phyloP scores from a whole-genome alignment of 2,888 invertebrate genomes.

The Mesorhabditis belari region DNA sequence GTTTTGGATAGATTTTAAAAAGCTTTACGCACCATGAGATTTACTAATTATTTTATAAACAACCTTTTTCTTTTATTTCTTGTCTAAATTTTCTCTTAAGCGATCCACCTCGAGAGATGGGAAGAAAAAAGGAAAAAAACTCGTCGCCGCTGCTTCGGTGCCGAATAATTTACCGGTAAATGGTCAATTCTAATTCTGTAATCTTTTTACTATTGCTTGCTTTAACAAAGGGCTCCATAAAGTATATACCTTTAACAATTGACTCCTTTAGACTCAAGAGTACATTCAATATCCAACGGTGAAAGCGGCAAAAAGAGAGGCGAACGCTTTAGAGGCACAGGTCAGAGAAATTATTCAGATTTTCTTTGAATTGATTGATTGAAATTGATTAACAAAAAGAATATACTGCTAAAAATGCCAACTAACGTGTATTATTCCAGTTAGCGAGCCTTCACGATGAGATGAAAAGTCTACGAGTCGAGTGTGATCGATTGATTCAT shows the following conservation, averaged over 20 bases:
- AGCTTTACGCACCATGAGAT: no score
- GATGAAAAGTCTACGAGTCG: conserved; percentile 63
- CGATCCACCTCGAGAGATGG: not conserved
- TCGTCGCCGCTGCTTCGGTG: no score
- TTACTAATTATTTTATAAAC: no score
- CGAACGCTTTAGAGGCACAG: not conserved
- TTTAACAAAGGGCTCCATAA: no score
- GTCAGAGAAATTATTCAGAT: no score
- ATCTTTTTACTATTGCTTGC: no score
- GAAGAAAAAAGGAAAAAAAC: not conserved
- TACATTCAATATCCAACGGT: no score
- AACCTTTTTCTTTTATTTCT: no score
- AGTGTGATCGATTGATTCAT: conserved; percentile 58
- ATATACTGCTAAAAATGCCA: not conserved
- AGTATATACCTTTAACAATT: not conserved
- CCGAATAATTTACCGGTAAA: not conserved
- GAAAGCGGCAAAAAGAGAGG: not conserved
- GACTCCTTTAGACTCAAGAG: not conserved
- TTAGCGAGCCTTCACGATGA: conserved; percentile 53
- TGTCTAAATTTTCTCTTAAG: no score
- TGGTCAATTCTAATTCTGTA: no score
- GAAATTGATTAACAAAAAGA: no score
- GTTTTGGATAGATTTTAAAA: not conserved
- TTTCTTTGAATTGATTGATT: no score
- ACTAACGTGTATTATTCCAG: conserved; percentile 2